Base-by-base conservation (phyloP, 2,888 invertebrate genomes). In the Seira sanloemensis region DNA sequence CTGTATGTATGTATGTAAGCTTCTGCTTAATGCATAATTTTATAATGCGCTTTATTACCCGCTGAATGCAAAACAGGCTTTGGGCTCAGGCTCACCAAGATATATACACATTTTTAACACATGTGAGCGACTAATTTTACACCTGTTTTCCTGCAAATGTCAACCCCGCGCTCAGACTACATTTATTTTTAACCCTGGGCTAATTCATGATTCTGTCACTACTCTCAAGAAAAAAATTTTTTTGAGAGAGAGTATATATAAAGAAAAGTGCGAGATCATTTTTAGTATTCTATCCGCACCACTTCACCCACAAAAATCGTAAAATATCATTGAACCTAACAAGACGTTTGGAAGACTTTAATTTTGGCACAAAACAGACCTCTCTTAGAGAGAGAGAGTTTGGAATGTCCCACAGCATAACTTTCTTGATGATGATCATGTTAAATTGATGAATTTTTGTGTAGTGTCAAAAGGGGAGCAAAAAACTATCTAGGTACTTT, bases 101-200 rank as follows among this genome's bases (percentile, higher is more conserved):
- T 16, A 72, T 54, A 62, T 58, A 16, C 26, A 12, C 73, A 73
- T 2, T 82, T 84, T 82, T 81, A 87, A 88, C 86, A 87, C 83
- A 87, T 86, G 86, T 88, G 87, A 87, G 84, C 83, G 86, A 86
- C 88, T 87, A 88, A 88, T 88, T 88, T 88, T 88, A 87, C 88
- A 88, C 88, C 88, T 88, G 88, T 88, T 88, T 88, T 86, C 76
- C 86, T 78, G 80, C 88, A 87, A 87, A 87, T 86, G 88, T 88
- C 88, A 88, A 81, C 83, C 84, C 75, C 76, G 69, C 86, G 85
- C 84, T 86, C 73, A 67, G 85, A 86, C 85, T 85, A 81, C 88
- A 88, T 88, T 88, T 88, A 88, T 88, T 87, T 88, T 88, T 87
- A 88, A 88, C 87, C 88, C 62, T 50, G 81, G 85, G 81, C 88